Evolutionary conservation across 2,888 invertebrate species (phyloP).

Genomic region (Oxyscelio sp.): DNA sequence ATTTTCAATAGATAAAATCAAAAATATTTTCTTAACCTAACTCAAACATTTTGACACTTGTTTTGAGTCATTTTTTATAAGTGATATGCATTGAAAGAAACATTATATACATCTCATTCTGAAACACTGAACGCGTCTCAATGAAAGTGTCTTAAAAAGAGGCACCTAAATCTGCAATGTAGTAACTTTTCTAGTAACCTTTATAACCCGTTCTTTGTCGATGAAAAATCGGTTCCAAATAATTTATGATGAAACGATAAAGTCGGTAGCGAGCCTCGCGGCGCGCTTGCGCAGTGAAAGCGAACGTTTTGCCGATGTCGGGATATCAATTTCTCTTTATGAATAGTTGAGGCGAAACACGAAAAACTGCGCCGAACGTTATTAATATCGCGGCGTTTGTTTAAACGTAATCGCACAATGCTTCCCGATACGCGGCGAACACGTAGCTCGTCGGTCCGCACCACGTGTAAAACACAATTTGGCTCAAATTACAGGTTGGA

Average conservation of each 20-base stretch:
- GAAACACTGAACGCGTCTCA: too few species aligned
- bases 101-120: too few species aligned
- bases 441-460: slow-evolving; percentile 18
- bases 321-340: slow-evolving; percentile 54
- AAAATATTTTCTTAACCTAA: too few species aligned
- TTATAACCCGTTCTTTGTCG: slow-evolving; percentile 39
- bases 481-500: slow-evolving; percentile 58
- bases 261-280: slow-evolving; percentile 37
- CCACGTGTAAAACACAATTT: slow-evolving; percentile 58
- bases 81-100: too few species aligned
- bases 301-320: slow-evolving; percentile 21
- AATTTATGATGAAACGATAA: slow-evolving; percentile 40
- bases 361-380: slow-evolving; percentile 19
- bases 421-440: too few species aligned
- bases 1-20: too few species aligned
- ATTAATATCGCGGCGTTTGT: too few species aligned
- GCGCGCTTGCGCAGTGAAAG: slow-evolving; percentile 35
- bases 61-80: too few species aligned
- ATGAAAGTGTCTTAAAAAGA: too few species aligned
- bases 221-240: slow-evolving; percentile 26
- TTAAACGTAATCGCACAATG: too few species aligned
- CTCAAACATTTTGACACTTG: too few species aligned
- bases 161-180: too few species aligned
- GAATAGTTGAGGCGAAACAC: slow-evolving; percentile 42
- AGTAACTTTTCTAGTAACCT: slow-evolving; percentile 9